These are phyloP conservation scores for Discoglossus pictus DNA, from an alignment of 2,797 vertebrate genomes.

Conservation along the genomic window DNA sequence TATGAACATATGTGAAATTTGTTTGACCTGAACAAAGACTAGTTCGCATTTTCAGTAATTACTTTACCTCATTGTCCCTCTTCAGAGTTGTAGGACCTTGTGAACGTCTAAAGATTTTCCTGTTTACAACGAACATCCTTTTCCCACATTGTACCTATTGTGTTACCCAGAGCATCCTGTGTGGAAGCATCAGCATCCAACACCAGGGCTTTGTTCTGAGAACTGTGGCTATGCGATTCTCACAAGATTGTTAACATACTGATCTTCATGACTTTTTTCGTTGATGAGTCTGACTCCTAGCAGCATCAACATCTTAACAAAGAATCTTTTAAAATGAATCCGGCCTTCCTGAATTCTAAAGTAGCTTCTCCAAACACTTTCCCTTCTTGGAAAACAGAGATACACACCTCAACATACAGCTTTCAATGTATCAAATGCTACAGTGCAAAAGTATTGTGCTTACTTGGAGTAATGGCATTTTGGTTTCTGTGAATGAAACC, in stretches of 20 bases:
- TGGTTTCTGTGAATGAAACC: no score
- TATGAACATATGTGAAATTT: not conserved
- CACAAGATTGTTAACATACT: constrained; percentile 48
- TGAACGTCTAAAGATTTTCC: constrained; percentile 51
- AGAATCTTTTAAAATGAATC: constrained; percentile 7
- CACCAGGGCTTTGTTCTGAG: constrained; percentile 43
- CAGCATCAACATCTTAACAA: constrained; percentile 17
- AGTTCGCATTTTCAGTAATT: constrained; percentile 30
- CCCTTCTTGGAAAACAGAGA: constrained; percentile 20
- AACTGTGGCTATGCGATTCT: constrained; percentile 35
- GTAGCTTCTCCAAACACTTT: constrained; percentile 35
- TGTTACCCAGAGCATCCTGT: constrained; percentile 47
- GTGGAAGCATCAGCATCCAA: constrained; percentile 39
- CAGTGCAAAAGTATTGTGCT: no score
- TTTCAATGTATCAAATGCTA: no score
- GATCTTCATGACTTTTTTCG: constrained; percentile 39
- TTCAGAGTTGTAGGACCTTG: constrained; percentile 22
- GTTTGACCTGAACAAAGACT: not conserved
- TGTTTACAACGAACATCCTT: constrained; percentile 51
- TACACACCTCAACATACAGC: no score
- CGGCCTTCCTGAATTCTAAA: constrained; percentile 23
- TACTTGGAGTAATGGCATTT: no score
- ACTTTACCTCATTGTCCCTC: constrained; percentile 39
- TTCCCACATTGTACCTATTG: constrained; percentile 51
- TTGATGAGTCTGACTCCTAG: constrained; percentile 21